Evolutionary conservation across 2,113 vertebrate species (phyloP).

Genomic region (Silurus asotus): DNA sequence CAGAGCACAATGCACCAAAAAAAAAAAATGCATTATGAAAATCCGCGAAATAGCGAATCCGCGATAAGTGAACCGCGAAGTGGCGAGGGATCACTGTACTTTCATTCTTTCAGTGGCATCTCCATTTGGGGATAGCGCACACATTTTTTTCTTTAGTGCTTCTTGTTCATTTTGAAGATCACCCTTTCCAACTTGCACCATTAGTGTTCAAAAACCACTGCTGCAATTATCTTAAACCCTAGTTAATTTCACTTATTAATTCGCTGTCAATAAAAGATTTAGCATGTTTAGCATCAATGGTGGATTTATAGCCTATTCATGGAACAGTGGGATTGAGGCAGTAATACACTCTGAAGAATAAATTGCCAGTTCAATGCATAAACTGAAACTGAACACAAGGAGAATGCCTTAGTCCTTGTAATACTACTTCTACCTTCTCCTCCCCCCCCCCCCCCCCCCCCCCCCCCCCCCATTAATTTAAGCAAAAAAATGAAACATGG

Average conservation of each 20-base stretch:
- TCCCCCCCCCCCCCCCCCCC: too few species aligned
- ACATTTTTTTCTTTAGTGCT: neutral
- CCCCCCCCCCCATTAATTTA: neutral
- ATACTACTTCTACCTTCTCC: too few species aligned
- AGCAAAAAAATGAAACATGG: neutral
- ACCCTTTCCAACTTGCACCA: neutral
- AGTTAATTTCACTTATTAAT: neutral
- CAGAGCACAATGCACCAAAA: too few species aligned
- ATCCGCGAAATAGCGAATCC: too few species aligned
- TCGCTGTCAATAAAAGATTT: neutral
- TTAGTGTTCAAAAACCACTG: neutral
- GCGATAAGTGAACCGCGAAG: too few species aligned
- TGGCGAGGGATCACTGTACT: too few species aligned
- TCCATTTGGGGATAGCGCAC: neutral
- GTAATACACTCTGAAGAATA: neutral
- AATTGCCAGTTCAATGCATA: too few species aligned
- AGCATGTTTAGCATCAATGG: neutral
- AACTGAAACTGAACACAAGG: neutral
- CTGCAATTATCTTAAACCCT: neutral
- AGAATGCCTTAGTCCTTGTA: too few species aligned
- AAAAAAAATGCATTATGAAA: too few species aligned
- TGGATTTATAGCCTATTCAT: neutral
- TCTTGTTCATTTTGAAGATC: neutral
- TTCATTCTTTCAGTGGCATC: neutral
- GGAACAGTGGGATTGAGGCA: neutral